These are phyloP conservation scores for Doris montereyensis DNA, from an alignment of 2,888 invertebrate genomes.

Conservation along the genomic window DNA sequence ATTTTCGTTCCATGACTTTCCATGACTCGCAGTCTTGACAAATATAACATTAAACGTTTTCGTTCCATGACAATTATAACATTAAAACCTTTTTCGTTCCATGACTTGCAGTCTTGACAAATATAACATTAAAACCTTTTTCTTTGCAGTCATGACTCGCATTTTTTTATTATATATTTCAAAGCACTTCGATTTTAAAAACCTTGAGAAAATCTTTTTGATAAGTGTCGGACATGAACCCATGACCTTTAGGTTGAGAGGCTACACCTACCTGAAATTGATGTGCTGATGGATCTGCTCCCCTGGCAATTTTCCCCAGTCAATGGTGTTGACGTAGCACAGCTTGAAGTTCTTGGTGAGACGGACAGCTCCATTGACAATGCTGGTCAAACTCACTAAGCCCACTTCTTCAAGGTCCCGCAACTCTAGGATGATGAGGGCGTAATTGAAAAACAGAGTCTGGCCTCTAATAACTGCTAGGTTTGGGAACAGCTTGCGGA, in stretches of 20 bases:
- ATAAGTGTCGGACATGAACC: no score
- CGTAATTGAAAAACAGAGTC: conserved; percentile 86
- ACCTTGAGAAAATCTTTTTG: no score
- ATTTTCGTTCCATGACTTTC: no score
- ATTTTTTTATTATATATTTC: no score
- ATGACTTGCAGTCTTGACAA: no score
- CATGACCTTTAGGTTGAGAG: not conserved
- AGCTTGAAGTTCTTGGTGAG: conserved; percentile 92
- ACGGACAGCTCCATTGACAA: conserved; percentile 88
- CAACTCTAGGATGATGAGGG: conserved; percentile 90
- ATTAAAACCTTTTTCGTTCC: no score
- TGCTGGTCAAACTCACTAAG: conserved; percentile 75
- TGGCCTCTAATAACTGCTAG: conserved; percentile 93
- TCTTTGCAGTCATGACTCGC: no score
- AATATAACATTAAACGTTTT: no score
- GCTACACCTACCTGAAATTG: conserved; percentile 74
- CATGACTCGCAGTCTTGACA: no score
- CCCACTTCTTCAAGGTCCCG: conserved; percentile 82
- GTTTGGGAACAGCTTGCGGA: conserved; percentile 93
- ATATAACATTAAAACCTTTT: no score
- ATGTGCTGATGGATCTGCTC: conserved; percentile 76
- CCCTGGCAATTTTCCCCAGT: conserved; percentile 85
- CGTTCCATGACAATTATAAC: no score
- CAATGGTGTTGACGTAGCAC: conserved; percentile 92
- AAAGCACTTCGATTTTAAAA: no score